These are phyloP conservation scores for Plebejus anna DNA, from an alignment of 2,888 invertebrate species.

Conservation along the genomic window DNA sequence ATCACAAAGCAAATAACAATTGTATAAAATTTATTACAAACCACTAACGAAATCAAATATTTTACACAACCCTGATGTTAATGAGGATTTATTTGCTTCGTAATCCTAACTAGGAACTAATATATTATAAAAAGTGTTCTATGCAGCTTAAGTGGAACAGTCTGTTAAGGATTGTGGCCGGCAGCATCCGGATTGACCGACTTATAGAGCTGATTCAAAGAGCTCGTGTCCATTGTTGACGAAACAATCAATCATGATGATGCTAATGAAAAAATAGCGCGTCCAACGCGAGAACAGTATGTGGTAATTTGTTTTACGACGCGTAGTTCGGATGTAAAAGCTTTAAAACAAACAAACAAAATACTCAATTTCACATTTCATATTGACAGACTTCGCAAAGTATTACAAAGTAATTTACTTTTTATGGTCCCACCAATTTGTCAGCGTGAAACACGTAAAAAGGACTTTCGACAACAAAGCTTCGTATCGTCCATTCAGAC, in stretches of 20 bases:
- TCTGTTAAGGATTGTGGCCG: neutral
- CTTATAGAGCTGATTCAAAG: neutral
- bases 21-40: neutral
- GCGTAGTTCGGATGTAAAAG: neutral
- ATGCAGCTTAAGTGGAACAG: neutral
- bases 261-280: neutral
- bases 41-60: neutral
- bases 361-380: constrained; percentile 3
- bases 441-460: constrained; percentile 22
- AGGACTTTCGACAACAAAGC: constrained; percentile 30
- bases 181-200: constrained; percentile 18
- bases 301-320: constrained; percentile 13
- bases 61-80: neutral
- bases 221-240: neutral
- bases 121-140: neutral
- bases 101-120: neutral
- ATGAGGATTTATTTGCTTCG: constrained; percentile 14
- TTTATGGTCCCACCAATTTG: constrained; percentile 42
- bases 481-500: constrained; percentile 47
- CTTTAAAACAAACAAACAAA: constrained; percentile 18
- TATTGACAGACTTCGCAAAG: constrained; percentile 4
- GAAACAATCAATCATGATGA: neutral
- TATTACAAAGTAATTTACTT: constrained; percentile 12
- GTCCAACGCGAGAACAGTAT: neutral
- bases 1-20: neutral